phyloP scores from a whole-genome alignment of 2,113 vertebrate genomes.

The Stictonetta naevosa region DNA sequence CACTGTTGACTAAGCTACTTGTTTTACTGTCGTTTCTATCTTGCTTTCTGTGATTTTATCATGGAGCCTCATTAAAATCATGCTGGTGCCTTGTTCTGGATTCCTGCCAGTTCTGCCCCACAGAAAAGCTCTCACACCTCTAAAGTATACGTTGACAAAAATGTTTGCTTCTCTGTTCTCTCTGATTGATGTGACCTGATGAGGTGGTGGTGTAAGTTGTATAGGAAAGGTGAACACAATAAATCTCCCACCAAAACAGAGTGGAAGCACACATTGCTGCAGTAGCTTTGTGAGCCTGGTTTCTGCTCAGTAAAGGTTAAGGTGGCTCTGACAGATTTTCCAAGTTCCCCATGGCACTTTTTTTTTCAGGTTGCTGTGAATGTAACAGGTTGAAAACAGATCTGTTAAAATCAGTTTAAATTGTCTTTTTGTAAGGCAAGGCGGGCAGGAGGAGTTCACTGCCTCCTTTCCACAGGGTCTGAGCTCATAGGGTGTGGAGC shows the following conservation, averaged over 20 bases:
- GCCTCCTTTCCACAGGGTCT: rapidly evolving
- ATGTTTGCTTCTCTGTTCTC: background rate
- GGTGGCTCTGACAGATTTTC: background rate
- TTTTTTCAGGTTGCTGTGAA: background rate
- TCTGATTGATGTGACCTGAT: background rate
- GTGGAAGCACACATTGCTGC: background rate
- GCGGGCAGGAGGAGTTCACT: background rate
- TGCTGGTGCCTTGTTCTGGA: background rate
- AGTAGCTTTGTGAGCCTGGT: background rate
- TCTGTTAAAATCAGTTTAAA: background rate
- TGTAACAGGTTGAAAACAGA: background rate
- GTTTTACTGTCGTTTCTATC: background rate
- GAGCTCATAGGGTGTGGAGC: background rate
- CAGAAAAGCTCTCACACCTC: background rate
- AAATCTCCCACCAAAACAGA: background rate
- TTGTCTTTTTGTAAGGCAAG: background rate
- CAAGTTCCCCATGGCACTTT: background rate
- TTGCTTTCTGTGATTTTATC: background rate
- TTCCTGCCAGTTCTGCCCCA: background rate
- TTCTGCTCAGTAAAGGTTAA: background rate
- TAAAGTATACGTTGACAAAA: background rate
- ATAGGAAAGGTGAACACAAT: background rate
- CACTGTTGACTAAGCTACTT: background rate
- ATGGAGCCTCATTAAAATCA: background rate
- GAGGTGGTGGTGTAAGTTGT: background rate